These are phyloP conservation scores for Albula glossodonta DNA, from an alignment of 2,113 vertebrate genomes.

Conservation along the genomic window DNA sequence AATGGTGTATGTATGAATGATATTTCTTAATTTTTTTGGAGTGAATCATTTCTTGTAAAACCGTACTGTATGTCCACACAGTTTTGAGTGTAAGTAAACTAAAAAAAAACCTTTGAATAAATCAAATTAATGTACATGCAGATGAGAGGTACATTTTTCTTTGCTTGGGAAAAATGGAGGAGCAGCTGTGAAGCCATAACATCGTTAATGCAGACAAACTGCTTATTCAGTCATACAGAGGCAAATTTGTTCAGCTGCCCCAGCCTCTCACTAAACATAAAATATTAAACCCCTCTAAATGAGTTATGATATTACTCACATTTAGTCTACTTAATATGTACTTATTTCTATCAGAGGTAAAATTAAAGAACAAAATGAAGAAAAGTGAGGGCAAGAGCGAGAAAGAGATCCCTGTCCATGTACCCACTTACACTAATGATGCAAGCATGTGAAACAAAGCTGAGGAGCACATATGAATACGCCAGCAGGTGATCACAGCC, in stretches of 20 bases:
- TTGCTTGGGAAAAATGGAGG: no score
- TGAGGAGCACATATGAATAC: background rate
- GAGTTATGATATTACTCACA: background rate
- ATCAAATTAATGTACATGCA: no score
- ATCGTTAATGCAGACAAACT: background rate
- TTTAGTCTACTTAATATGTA: background rate
- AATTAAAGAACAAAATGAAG: background rate
- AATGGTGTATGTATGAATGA: no score
- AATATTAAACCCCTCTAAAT: background rate
- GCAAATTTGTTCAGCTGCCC: background rate
- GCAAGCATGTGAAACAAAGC: conserved; percentile 11
- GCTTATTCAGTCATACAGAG: conserved; percentile 4
- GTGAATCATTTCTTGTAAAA: no score
- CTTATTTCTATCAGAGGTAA: background rate
- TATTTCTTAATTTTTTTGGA: no score
- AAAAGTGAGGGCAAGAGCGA: background rate
- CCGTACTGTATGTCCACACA: no score
- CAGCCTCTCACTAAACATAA: background rate
- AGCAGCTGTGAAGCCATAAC: background rate
- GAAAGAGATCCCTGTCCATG: background rate
- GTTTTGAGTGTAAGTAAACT: no score
- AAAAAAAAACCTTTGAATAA: no score
- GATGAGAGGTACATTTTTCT: no score
- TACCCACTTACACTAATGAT: conserved; percentile 34
- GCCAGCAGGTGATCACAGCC: background rate